A percentile compares a stretch with the other conserved stretches of the same genome.
Evolutionary conservation across 2,888 invertebrate species (phyloP).

Genomic region (Argyra leucocephala): DNA sequence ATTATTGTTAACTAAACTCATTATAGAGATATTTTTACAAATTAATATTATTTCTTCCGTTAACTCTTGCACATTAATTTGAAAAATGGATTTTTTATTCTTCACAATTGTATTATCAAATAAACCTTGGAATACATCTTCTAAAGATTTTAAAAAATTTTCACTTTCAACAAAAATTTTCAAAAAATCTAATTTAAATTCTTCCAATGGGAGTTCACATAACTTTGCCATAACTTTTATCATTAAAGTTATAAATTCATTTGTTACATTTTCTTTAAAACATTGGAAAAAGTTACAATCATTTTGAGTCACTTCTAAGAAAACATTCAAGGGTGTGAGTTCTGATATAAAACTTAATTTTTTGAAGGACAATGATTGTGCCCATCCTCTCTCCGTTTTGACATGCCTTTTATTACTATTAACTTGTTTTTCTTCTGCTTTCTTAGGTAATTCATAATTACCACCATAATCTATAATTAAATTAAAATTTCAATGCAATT

Average conservation of each 20-base stretch:
- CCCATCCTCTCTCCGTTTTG: background rate
- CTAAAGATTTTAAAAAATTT: slow-evolving; percentile 24
- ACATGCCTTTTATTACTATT: slow-evolving; percentile 7
- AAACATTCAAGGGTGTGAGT: slow-evolving; percentile 21
- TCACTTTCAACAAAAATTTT: slow-evolving; percentile 27
- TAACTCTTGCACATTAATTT: slow-evolving; percentile 7
- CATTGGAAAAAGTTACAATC: slow-evolving; percentile 21
- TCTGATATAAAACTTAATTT: slow-evolving; percentile 20
- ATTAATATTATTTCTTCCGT: slow-evolving; percentile 24
- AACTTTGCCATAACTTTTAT: slow-evolving; percentile 37
- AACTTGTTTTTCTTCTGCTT: background rate
- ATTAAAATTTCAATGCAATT: background rate
- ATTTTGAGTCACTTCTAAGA: slow-evolving; percentile 22
- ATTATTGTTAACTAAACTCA: slow-evolving; percentile 10
- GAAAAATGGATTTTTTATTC: slow-evolving; percentile 12
- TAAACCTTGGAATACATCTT: slow-evolving; percentile 20
- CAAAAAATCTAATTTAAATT: slow-evolving; percentile 31
- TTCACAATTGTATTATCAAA: slow-evolving; percentile 9
- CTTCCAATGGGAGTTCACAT: slow-evolving; percentile 32
- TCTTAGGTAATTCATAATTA: slow-evolving; percentile 18
- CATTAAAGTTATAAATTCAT: slow-evolving; percentile 14
- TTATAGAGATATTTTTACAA: slow-evolving; percentile 34
- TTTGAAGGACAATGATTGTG: slow-evolving; percentile 21
- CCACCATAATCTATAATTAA: slow-evolving; percentile 22
- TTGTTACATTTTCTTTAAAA: slow-evolving; percentile 15